Evolutionary conservation across 2,113 vertebrate genomes (phyloP).

Genomic region (Austrofundulus limnaeus): DNA sequence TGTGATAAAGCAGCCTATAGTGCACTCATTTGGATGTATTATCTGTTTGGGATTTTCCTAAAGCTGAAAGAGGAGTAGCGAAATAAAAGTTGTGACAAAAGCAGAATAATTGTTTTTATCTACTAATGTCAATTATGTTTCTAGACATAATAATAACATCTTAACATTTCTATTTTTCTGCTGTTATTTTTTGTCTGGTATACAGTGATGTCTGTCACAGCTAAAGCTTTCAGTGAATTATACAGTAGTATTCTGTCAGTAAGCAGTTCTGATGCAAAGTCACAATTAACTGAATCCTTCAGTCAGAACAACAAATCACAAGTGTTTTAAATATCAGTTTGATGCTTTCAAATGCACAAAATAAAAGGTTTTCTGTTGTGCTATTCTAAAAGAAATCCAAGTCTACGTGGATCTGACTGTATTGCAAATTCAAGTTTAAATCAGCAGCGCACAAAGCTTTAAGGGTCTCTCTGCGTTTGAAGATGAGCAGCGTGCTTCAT

Average conservation of each 20-base stretch:
- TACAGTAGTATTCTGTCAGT: neutral
- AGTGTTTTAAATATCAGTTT: conserved; percentile 26
- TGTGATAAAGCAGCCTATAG: no score
- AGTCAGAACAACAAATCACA: conserved; percentile 24
- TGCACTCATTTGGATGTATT: no score
- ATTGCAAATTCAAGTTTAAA: conserved; percentile 13
- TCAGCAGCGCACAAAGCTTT: conserved; percentile 15
- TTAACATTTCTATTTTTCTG: no score
- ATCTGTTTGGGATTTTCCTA: no score
- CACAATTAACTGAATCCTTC: conserved; percentile 42
- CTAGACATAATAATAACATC: no score
- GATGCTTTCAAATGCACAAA: conserved; percentile 31
- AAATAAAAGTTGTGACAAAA: no score
- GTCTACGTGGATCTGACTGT: conserved; percentile 15
- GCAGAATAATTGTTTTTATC: no score
- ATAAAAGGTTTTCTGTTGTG: conserved; percentile 28
- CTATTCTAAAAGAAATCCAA: conserved; percentile 4
- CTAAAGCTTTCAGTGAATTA: neutral
- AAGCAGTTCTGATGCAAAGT: conserved; percentile 13
- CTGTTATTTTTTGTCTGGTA: neutral
- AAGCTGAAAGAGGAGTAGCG: no score
- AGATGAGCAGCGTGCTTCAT: neutral
- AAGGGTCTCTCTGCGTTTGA: conserved; percentile 2
- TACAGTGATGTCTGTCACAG: neutral
- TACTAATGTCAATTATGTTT: no score